Base-by-base conservation (phyloP, 2,888 invertebrate species). In the Dorcus hopei region DNA sequence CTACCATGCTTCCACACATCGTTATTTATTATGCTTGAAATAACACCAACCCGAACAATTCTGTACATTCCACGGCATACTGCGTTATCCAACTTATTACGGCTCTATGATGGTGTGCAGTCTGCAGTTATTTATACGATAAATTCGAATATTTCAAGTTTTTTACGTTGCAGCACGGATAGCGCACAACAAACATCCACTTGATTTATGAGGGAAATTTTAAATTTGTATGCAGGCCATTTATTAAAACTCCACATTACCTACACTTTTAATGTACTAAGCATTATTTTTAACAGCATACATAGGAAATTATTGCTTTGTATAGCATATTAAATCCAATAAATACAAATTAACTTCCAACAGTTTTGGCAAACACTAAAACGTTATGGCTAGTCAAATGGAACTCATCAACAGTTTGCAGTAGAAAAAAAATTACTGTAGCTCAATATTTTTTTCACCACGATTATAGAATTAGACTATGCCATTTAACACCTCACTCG, bases 71-170 rank as follows among this genome's bases (percentile, higher is more conserved):
- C 45, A n/a, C 16, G 23, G n/a, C 19, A 45, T 9, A 19, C 45
- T 16, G 19, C 45, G 26, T 33, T 33, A 33, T 33, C 45, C 45
- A 23, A 45, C 45, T 45, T 45, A 45, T 45, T 45, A 45, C 14
- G 23, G 23, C 45, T 45, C 16, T 45, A 19, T 45, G 45, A 45
- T 45, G 45, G 41, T 41, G 26, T 33, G 14, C 19, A 45, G 19
- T n/a, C 45, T 45, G 45, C 45, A 45, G 45, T 45, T 45, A 45
- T 45, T 45, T 45, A 45, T 45, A 45, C 45, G 45, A 45, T 45
- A 45, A 45, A 45, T 45, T 45, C 45, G 45, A 45, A 45, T 45
- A 45, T 45, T 45, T 45, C 45, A 45, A 23, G 19, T 45, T 45
- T 45, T 45, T 45, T 45, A 19, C 16, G 5, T 33, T 23, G 45